A percentile compares a stretch with the other conserved stretches of the same genome.
Evolutionary conservation across 2,113 vertebrate genomes (phyloP).

Genomic region (Grus americana): DNA sequence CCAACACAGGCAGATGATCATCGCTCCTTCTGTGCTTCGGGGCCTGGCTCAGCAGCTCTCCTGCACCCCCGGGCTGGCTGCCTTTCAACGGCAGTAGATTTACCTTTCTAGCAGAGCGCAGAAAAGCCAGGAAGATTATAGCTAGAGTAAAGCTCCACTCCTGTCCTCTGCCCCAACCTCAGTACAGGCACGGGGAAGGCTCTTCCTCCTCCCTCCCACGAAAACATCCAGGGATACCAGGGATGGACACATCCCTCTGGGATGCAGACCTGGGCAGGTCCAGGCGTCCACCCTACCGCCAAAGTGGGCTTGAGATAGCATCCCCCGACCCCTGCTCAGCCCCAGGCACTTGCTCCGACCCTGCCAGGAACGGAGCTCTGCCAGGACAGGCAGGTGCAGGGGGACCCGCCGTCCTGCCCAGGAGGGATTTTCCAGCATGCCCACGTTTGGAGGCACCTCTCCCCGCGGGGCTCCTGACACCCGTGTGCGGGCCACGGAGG

Average conservation of each 20-base stretch:
- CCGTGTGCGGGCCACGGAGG: slow-evolving; percentile 6
- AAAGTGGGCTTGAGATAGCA: fast-evolving
- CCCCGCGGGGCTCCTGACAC: neutral
- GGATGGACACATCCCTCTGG: neutral
- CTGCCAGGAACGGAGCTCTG: neutral
- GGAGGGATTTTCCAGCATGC: neutral
- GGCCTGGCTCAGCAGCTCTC: neutral
- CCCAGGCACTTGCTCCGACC: fast-evolving
- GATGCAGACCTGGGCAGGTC: no score
- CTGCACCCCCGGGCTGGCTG: neutral
- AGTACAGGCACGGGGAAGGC: fast-evolving
- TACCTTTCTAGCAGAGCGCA: neutral
- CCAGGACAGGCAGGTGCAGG: neutral
- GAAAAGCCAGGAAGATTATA: neutral
- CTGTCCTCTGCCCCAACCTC: neutral
- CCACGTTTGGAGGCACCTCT: neutral
- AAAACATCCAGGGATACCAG: neutral
- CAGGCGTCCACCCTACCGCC: neutral
- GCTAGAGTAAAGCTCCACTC: fast-evolving
- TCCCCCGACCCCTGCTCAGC: neutral
- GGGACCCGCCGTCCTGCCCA: fast-evolving
- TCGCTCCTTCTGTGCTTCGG: neutral
- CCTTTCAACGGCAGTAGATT: fast-evolving
- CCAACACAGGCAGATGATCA: neutral
- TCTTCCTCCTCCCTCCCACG: neutral